Conservation (phyloP, 2,888 invertebrate genomes). For the Caenorhabditis angaria region DNA sequence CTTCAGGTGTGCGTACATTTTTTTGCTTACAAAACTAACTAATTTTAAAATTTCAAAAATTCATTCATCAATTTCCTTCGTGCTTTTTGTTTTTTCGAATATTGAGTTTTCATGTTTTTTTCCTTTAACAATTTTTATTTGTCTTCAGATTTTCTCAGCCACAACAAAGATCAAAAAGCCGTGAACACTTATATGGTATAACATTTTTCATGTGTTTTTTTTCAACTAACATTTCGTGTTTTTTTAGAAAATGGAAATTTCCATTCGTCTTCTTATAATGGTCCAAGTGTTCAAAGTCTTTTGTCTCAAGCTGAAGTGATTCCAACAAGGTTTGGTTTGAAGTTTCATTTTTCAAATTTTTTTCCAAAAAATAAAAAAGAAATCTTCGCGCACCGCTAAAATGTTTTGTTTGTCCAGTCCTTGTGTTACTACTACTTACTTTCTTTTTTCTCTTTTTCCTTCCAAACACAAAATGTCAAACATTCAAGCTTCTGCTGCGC, state of each 20-base stretch:
- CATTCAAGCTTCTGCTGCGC: conserved; percentile 1
- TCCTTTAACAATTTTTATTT: neutral
- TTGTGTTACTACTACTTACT: neutral
- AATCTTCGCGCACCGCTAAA: neutral
- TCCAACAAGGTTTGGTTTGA: conserved; percentile 1
- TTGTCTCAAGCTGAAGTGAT: conserved; percentile 30
- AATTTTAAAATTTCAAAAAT: too few relatives aligned
- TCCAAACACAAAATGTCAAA: neutral
- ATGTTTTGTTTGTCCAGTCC: neutral
- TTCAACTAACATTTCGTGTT: conserved; percentile 1
- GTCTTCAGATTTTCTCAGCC: neutral
- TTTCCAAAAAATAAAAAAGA: too few relatives aligned
- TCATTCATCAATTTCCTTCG: too few relatives aligned
- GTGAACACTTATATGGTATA: neutral
- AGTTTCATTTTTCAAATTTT: too few relatives aligned
- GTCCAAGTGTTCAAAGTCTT: conserved; percentile 45
- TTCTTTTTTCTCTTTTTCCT: neutral
- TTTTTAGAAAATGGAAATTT: conserved; percentile 28
- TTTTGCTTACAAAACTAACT: too few relatives aligned
- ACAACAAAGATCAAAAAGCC: conserved; percentile 38
- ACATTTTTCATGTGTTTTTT: neutral
- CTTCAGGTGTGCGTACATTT: too few relatives aligned
- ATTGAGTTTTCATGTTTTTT: too few relatives aligned
- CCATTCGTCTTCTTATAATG: conserved; percentile 24
- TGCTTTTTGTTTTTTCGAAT: too few relatives aligned